A percentile compares a stretch with the other conserved stretches of the same genome.
Evolutionary conservation across 2,797 vertebrate genomes (phyloP).

Genomic region (Lepus oiostolus): DNA sequence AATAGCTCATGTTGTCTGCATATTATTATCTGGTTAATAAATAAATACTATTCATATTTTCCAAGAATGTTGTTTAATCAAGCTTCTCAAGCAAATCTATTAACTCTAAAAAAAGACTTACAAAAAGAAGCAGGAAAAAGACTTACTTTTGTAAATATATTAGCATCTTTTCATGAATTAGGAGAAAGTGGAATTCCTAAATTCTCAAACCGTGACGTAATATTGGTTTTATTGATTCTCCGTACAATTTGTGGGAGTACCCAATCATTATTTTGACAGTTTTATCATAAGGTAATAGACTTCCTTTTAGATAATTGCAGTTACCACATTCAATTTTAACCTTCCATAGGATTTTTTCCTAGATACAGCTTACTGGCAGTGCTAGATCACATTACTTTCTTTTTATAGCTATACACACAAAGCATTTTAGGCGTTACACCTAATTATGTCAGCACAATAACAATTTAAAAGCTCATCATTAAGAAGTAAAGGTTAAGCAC

Average conservation of each 20-base stretch:
- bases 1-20: not conserved
- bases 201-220: slow-evolving; percentile 86
- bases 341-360: slow-evolving; percentile 82
- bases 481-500: slow-evolving; percentile 83
- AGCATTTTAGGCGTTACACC: slow-evolving; percentile 80
- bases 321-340: slow-evolving; percentile 85
- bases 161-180: slow-evolving; percentile 82
- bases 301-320: slow-evolving; percentile 87
- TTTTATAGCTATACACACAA: slow-evolving; percentile 84
- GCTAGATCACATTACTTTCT: slow-evolving; percentile 81
- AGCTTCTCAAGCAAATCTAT: slow-evolving; percentile 65
- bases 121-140: slow-evolving; percentile 62
- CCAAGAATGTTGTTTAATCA: slow-evolving; percentile 16
- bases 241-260: slow-evolving; percentile 83
- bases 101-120: slow-evolving; percentile 50
- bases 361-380: slow-evolving; percentile 82
- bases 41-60: slow-evolving; percentile 54
- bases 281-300: slow-evolving; percentile 89
- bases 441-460: slow-evolving; percentile 83
- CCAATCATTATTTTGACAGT: slow-evolving; percentile 89
- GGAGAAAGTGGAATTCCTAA: slow-evolving; percentile 87
- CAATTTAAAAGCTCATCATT: slow-evolving; percentile 84
- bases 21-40: slow-evolving; percentile 52
- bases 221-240: slow-evolving; percentile 88
- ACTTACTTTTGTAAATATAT: slow-evolving; percentile 81